Evolutionary conservation across 1,140 invertebrate species (phyloP), one percentile per base, ranked within the genome.

Genomic region (Epicauta chinensis): DNA sequence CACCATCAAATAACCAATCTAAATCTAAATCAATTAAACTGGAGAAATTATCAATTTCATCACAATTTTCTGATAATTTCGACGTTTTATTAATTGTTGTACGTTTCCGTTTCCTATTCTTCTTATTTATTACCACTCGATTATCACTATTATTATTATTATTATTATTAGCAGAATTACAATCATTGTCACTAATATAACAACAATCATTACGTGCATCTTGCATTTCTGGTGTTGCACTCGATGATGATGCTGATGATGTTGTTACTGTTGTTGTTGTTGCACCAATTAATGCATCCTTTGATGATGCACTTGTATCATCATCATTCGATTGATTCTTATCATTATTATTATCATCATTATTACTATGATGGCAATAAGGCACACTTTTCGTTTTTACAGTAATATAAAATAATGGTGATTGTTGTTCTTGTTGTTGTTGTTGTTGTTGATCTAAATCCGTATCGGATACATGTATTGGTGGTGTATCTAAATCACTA

Each of bases 231-330:
- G 74, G 75, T 62, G 75, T 77, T 58, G 73, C 76, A 66, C 76
- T 78, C 54, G 76, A 77, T 69, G 76, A 77, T 45, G 75, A 77
- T 63, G 76, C 77, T 59, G 73, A 70, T 75, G 68, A 77, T 73
- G 17, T 38, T 30, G 52, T 77, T 45, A 74, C 77, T 63, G 76
- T 77, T 59, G 73, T 71, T 75, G 68, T 77, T 73, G 17, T 38
- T 30, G 52, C 52, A 45, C 79, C 75, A 65, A 82, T 71, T 13
- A 82, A 66, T 35, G 80, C 76, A 64, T 82, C 80, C 67, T 81
- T 81, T 3, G 79, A 81, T 62, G 79, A 80, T 37, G 78, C 79
- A 65, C 77, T 81, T 14, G 75, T 73, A 47, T 64, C 66, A 53
- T 72, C 66, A 44, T 62, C 36, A 23, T 49, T 50, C 3, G 32